phyloP scores from a whole-genome alignment of 1,140 invertebrate species.

The Brachionus manjavacas region DNA sequence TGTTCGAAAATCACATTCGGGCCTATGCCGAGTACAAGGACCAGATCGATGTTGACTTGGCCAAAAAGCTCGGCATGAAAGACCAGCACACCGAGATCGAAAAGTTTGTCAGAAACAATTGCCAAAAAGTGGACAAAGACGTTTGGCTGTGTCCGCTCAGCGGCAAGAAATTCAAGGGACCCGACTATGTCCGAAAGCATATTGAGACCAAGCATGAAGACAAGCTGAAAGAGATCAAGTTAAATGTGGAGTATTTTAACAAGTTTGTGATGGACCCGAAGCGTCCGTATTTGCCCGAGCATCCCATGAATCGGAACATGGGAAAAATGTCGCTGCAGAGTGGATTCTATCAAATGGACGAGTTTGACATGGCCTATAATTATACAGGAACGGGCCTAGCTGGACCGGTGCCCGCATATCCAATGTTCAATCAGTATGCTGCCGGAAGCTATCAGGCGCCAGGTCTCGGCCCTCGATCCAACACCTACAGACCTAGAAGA shows the following conservation, averaged over 20 bases:
- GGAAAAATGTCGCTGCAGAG: neutral
- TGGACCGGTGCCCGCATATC: neutral
- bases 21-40: neutral
- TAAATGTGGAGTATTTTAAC: slow-evolving; percentile 65
- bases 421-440: neutral
- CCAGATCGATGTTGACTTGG: neutral
- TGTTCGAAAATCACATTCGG: slow-evolving; percentile 10
- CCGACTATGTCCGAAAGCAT: slow-evolving; percentile 96
- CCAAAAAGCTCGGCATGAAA: slow-evolving; percentile 27
- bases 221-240: slow-evolving; percentile 93
- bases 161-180: slow-evolving; percentile 98
- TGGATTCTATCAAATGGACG: neutral
- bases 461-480: neutral
- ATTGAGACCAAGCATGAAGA: slow-evolving; percentile 95
- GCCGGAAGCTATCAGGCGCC: neutral
- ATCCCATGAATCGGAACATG: slow-evolving; percentile 64
- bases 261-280: slow-evolving; percentile 69
- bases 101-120: slow-evolving; percentile 53
- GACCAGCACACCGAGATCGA: slow-evolving; percentile 12
- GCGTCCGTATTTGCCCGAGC: slow-evolving; percentile 83
- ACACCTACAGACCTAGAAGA: neutral
- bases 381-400: neutral
- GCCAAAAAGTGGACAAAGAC: slow-evolving; percentile 88
- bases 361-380: neutral
- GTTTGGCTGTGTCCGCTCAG: slow-evolving; percentile 97